Evolutionary conservation across 2,888 invertebrate genomes (phyloP), one percentile per base, ranked within the genome.

Genomic region (Hemithea aestivaria): DNA sequence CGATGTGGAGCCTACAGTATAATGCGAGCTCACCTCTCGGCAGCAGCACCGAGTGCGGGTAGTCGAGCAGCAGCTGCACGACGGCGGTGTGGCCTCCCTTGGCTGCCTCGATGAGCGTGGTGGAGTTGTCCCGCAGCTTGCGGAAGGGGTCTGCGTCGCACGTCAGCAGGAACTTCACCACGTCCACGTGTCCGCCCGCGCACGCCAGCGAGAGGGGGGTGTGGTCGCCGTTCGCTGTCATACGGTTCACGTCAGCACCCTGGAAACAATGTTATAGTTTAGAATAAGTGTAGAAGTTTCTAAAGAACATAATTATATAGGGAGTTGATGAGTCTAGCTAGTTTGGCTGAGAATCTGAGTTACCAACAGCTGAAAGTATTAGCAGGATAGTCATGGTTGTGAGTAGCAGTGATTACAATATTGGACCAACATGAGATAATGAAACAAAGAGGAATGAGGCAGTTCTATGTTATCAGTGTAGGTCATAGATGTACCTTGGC

Each of bases 101-200:
- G 29, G 99, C 96, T 32, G 98, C 99, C 84, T 99, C 99, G 62
- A 99, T 98, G 56, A 99, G 90, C 94, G 98, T 99, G 35, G 98
- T 98, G 45, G 97, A 97, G 78, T 98, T 98, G 85, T 99, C 99
- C 90, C 98, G 98, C 32, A 99, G 91, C 85, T 96, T 97, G 87
- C 98, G 96, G 80, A 95, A 95, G 31, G 97, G 97, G 88, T 99
- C 96, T 26, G 98, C 98, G 58, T 96, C 94, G 82, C 96, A 93
- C 35, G 94, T 92, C 45, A 99, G 90, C 50, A 99, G 89, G 64
- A 96, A 89, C 85, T 98, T 96, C 11, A 98, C 98, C 32, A 98
- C 96, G 53, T 94, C 91, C 53, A 96, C 91, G 84, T 98, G 98
- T 1, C 99, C 99, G 48, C 98, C 98, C 48, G 97, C 97, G 85